Evolutionary conservation across 2,888 invertebrate genomes (phyloP).

Genomic region (Frankliniella intonsa): DNA sequence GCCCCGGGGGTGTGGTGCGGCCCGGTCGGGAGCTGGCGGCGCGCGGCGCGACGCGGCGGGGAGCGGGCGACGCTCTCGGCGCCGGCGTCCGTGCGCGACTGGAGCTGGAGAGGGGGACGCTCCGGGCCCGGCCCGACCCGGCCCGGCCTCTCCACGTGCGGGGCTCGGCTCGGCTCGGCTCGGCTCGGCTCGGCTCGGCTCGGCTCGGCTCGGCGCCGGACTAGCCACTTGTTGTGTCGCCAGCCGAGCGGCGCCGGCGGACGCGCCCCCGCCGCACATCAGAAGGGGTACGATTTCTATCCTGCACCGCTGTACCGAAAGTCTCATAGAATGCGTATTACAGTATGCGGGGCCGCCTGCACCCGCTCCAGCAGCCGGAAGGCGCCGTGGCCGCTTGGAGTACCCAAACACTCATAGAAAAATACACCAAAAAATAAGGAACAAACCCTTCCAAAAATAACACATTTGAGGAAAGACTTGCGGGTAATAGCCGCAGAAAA

Average conservation of each 20-base stretch:
- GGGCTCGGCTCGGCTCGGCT: not conserved
- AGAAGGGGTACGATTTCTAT: too few relatives aligned
- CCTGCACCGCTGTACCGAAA: too few relatives aligned
- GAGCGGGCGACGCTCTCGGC: not conserved
- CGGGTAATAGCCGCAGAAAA: too few relatives aligned
- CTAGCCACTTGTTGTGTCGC: conserved; percentile 5
- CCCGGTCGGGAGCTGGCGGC: not conserved
- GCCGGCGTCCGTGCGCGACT: not conserved
- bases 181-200: not conserved
- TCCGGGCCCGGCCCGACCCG: not conserved
- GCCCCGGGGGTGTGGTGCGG: not conserved
- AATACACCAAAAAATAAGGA: too few relatives aligned
- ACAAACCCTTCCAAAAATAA: too few relatives aligned
- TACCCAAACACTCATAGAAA: too few relatives aligned
- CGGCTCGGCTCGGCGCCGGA: not conserved
- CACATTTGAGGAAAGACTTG: too few relatives aligned
- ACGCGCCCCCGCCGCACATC: not conserved
- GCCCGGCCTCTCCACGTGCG: not conserved
- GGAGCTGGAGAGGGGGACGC: not conserved
- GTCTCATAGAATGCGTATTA: too few relatives aligned
- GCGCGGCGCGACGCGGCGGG: not conserved
- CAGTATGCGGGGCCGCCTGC: too few relatives aligned
- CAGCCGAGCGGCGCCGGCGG: not conserved
- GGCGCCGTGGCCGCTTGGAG: too few relatives aligned
- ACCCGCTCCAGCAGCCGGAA: too few relatives aligned